Evolutionary conservation across 2,888 invertebrate genomes (phyloP).

Genomic region (Adelphocoris suturalis): DNA sequence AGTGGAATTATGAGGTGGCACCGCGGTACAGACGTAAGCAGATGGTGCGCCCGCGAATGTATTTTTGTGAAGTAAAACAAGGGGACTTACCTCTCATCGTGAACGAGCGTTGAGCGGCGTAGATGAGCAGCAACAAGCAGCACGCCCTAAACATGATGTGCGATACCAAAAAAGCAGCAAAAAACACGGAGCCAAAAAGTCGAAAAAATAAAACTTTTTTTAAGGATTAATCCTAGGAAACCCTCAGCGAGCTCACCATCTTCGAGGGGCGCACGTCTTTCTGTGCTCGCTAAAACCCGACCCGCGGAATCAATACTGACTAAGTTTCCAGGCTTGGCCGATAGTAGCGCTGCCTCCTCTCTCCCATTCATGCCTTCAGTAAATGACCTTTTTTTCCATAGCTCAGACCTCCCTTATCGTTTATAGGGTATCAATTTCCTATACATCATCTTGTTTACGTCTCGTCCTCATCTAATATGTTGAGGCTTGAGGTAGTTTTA

Average conservation of each 20-base stretch:
- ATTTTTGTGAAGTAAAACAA: background rate
- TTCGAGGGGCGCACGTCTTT: conserved; percentile 59
- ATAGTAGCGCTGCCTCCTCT: conserved; percentile 4
- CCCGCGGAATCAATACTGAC: conserved; percentile 57
- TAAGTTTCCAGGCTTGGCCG: conserved; percentile 20
- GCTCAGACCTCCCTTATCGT: background rate
- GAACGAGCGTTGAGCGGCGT: conserved; percentile 63
- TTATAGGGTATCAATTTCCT: conserved; percentile 24
- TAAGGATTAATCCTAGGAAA: background rate
- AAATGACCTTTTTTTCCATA: conserved; percentile 38
- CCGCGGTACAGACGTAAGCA: conserved; percentile 26
- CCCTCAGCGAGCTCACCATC: conserved; percentile 50
- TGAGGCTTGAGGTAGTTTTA: conserved; percentile 36
- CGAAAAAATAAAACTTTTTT: background rate
- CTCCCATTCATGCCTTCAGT: conserved; percentile 63
- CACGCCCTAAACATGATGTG: conserved; percentile 30
- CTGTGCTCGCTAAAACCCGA: conserved; percentile 32
- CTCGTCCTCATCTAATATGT: conserved; percentile 24
- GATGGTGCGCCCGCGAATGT: conserved; percentile 10
- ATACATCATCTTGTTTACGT: conserved; percentile 39
- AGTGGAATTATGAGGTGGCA: background rate
- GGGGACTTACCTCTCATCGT: conserved; percentile 61
- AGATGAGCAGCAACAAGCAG: conserved; percentile 40
- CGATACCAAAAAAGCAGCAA: background rate
- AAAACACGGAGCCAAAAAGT: background rate